Conservation (phyloP, 2,113 vertebrate species). For the Marmota monax region DNA sequence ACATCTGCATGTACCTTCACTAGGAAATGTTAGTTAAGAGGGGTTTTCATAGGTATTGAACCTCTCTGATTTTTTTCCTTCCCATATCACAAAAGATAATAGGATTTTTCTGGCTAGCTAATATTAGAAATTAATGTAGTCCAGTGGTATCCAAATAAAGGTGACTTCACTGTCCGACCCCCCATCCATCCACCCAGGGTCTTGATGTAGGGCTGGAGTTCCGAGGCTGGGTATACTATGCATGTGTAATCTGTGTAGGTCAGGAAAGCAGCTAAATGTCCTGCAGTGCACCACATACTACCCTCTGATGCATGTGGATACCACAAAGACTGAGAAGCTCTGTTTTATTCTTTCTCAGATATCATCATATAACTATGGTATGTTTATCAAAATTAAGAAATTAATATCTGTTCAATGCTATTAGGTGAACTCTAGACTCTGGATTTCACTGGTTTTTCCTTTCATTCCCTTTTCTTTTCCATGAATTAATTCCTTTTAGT, state of each 20-base stretch:
- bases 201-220: neutral
- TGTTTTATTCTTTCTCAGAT: rapidly evolving
- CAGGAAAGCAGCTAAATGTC: neutral
- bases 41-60: neutral
- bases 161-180: neutral
- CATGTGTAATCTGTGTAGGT: neutral
- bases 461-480: neutral
- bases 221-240: neutral
- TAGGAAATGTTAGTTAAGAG: neutral
- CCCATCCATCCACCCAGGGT: neutral
- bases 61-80: neutral
- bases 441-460: neutral
- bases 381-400: neutral
- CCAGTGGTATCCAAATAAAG: neutral
- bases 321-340: neutral
- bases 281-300: neutral
- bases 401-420: neutral
- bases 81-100: neutral
- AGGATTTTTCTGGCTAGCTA: neutral
- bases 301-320: too few species aligned
- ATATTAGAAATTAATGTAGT: neutral
- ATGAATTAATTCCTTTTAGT: neutral
- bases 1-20: neutral
- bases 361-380: neutral
- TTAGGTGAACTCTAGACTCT: neutral